Base-by-base conservation (phyloP, 1,140 invertebrate species). In the Belonocnema kinseyi region DNA sequence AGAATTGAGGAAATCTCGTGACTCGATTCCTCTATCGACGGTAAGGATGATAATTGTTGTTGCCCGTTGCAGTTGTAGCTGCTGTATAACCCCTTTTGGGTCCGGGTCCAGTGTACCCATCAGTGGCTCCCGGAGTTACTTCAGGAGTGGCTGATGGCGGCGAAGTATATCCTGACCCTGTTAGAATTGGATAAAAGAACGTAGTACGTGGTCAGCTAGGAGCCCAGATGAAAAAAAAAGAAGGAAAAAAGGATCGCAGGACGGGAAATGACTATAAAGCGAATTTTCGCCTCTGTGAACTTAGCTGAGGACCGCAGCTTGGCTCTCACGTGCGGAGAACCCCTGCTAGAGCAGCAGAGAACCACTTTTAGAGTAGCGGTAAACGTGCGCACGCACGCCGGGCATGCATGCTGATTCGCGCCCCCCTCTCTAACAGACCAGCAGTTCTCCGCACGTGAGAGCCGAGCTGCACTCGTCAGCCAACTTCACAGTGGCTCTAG, bases 41-140 rank as follows among this genome's bases (percentile, higher is more conserved):
- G 74, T 90, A 91, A n/a, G 90, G 90, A 83, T 91, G 90, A 77
- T 89, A 90, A 83, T 88, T 90, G 85, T 83, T 86, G 79, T 78
- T 75, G 83, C 74, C 81, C 40, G 40, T 46, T 11, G 26, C 16
- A 16, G 33, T n/a, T n/a, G 61, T 8, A n/a, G 61, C 11, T 33
- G 58, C 81, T 72, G 83, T 75, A 51, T 87, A 87, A 76, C 81
- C 84, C 80, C 86, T 86, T 83, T 87, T 84, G 71, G 89, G 88
- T 26, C 88, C 86, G 51, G 83, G 81, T 54, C 82, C 81, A 46
- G 80, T 74, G 79, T 85, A 83, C 78, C 53, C 83, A 78, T 81
- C 80, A 79, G 83, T 87, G 76, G 83, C 86, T 81, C 85, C 84
- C 81, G 85, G 84, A 26, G 86, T 83, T 79, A 83, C 81, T 72